Evolutionary conservation across 30 jellyfish, hydroid and myxozoan genomes (phyloP), one percentile per base, ranked within the genome.

Genomic region (Hydractinia echinata): DNA sequence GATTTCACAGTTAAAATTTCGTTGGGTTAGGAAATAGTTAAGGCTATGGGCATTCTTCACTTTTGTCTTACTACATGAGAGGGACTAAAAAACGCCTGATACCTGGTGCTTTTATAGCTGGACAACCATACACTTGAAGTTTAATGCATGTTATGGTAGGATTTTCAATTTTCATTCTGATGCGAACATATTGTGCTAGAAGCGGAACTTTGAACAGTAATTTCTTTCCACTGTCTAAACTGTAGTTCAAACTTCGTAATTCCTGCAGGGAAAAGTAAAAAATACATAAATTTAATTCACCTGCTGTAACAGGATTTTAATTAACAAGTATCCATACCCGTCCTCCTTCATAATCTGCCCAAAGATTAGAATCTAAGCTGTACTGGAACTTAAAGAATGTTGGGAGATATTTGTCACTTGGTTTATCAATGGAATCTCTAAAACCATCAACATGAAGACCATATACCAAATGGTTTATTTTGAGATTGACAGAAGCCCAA

Each of bases 41-140:
- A n/a, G n/a, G 44, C 44, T 30, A 30, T 30, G 2, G 44, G 44
- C 44, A 30, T 30, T 30, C 44, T 30, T 30, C 44, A 30, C 44
- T 0, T 30, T 30, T 30, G 44, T 30, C 44, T 30, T 30, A 30
- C 44, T 30, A 30, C 44, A n/a, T n/a, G n/a, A n/a, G n/a, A n/a
- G n/a, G n/a, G n/a, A n/a, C 2, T 0, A 30, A 30, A 30, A 30
- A 30, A 30, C 44, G 44, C 44, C 44, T 30, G 1, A 48, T 74
- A 74, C 83, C 83, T 74, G 62, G 39, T 6, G 69, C 67, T 74
- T 49, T 48, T 8, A 16, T 50, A 10, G 85, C 85, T 51, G 50
- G 79, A 60, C 85, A 77, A 18, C 85, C 85, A 77, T 77, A 77
- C 11, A 77, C 51, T 54, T 77, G 85, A 18, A 77, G 55, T 54